These are phyloP conservation scores for Scaptodrosophila latifasciaeformis DNA, from an alignment of 2,888 invertebrate genomes.

Conservation along the genomic window DNA sequence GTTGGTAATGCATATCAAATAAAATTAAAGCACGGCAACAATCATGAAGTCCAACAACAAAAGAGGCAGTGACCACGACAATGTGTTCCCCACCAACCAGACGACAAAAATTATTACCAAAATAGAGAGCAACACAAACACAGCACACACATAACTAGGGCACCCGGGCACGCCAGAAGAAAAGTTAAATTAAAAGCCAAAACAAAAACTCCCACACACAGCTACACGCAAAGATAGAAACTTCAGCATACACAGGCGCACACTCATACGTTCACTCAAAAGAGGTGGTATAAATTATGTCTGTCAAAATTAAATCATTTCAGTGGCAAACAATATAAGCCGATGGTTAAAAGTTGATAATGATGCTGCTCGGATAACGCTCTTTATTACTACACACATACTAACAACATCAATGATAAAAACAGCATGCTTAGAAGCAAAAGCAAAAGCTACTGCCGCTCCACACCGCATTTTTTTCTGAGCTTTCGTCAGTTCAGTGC, in stretches of 20 bases:
- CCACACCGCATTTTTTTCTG: too few species aligned
- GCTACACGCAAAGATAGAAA: conserved; percentile 14
- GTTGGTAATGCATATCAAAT: conserved; percentile 67
- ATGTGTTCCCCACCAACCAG: conserved; percentile 55
- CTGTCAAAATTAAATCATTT: conserved; percentile 70
- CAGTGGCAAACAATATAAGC: conserved; percentile 70
- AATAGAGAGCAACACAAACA: conserved; percentile 51
- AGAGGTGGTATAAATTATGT: conserved; percentile 42
- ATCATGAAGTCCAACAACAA: conserved; percentile 8
- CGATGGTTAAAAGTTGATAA: conserved; percentile 71
- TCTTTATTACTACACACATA: conserved; percentile 61
- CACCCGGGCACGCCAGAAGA: too few species aligned
- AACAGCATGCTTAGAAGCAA: conserved; percentile 13
- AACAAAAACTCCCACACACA: conserved; percentile 63
- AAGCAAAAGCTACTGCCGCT: too few species aligned
- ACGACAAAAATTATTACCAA: conserved; percentile 70
- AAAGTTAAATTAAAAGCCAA: conserved; percentile 69
- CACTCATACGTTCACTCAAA: not conserved
- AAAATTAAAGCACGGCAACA: conserved; percentile 49
- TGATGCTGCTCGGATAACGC: conserved; percentile 68
- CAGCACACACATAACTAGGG: not conserved
- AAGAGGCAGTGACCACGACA: conserved; percentile 34
- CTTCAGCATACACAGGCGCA: not conserved
- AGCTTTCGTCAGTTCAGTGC: conserved; percentile 53
- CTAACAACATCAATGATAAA: conserved; percentile 2